phyloP scores from a whole-genome alignment of 2,113 vertebrate genomes.

The Nesoenas mayeri region DNA sequence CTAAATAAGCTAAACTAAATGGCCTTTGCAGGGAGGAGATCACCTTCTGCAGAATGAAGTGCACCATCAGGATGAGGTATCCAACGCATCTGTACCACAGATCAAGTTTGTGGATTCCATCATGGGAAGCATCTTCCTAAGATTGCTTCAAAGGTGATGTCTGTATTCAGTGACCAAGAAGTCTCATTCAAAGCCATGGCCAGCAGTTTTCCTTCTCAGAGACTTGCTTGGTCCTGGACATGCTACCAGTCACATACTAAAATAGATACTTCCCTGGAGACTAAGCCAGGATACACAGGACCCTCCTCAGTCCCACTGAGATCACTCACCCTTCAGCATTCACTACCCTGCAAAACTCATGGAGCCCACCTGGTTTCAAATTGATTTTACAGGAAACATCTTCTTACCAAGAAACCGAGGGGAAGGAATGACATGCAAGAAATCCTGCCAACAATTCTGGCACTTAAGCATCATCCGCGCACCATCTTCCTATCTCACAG shows the following conservation, averaged over 20 bases:
- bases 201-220: background rate
- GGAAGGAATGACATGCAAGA: background rate
- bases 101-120: background rate
- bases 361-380: background rate
- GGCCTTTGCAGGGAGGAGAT: background rate
- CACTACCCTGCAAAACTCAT: background rate
- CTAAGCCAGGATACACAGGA: background rate
- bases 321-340: background rate
- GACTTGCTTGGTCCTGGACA: background rate
- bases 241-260: background rate
- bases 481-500: background rate
- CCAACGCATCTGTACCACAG: no score
- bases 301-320: background rate
- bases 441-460: background rate
- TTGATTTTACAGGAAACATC: background rate
- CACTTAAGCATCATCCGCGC: background rate
- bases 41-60: background rate
- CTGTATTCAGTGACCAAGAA: background rate
- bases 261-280: background rate
- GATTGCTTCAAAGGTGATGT: background rate
- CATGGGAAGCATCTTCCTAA: background rate
- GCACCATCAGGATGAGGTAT: background rate
- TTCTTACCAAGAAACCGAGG: background rate
- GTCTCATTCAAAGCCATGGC: background rate
- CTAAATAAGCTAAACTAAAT: background rate